Evolutionary conservation across 2,888 invertebrate species (phyloP).

Genomic region (Clunio marinus): DNA sequence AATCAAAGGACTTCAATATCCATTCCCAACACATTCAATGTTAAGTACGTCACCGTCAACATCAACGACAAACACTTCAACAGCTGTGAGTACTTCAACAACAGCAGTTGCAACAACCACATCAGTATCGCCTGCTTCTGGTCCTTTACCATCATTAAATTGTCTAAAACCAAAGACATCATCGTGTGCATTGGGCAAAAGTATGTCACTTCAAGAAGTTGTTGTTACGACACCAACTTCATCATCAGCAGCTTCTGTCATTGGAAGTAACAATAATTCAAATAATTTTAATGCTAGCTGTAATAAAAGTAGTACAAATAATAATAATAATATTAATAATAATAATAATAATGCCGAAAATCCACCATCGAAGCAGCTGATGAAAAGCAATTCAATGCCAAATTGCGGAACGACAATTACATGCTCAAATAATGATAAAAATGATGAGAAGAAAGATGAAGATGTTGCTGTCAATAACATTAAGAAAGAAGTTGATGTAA

Average conservation of each 20-base stretch:
- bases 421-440: slow-evolving; percentile 44
- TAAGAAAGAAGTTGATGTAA: not conserved
- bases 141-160: no score
- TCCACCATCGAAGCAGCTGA: slow-evolving; percentile 16
- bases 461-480: no score
- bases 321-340: slow-evolving; percentile 39
- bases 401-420: slow-evolving; percentile 42
- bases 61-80: slow-evolving; percentile 44
- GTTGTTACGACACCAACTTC: slow-evolving; percentile 56
- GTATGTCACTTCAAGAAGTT: slow-evolving; percentile 51
- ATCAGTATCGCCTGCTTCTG: slow-evolving; percentile 43
- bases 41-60: slow-evolving; percentile 47
- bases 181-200: slow-evolving; percentile 47
- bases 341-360: slow-evolving; percentile 48
- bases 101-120: slow-evolving; percentile 39
- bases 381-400: slow-evolving; percentile 41
- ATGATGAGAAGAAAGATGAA: slow-evolving; percentile 37
- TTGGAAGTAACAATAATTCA: slow-evolving; percentile 40
- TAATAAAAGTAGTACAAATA: slow-evolving; percentile 42
- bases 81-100: slow-evolving; percentile 49
- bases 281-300: slow-evolving; percentile 40
- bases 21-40: slow-evolving; percentile 69
- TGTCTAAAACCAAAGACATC: slow-evolving; percentile 44
- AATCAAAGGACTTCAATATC: slow-evolving; percentile 62
- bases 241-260: slow-evolving; percentile 54